These are phyloP conservation scores for Matsumyia berberina DNA, from an alignment of 2,888 invertebrate species.

Conservation along the genomic window DNA sequence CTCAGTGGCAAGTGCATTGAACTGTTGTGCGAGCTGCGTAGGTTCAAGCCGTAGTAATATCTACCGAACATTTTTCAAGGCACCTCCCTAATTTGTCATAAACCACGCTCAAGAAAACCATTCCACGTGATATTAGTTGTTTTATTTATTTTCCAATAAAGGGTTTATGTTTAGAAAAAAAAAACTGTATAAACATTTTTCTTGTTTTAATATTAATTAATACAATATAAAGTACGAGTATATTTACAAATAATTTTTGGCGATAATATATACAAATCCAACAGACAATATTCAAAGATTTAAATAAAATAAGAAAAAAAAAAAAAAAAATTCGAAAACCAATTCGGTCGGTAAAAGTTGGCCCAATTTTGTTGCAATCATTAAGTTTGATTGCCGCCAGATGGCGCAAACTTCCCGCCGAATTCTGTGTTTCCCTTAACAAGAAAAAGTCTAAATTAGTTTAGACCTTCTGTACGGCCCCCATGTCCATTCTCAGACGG, in stretches of 20 bases:
- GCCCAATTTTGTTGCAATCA: slow-evolving; percentile 47
- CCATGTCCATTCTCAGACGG: slow-evolving; percentile 79
- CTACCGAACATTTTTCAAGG: too few species aligned
- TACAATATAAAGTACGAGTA: slow-evolving; percentile 27
- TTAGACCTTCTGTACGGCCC: slow-evolving; percentile 72
- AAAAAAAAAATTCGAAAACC: slow-evolving; percentile 38
- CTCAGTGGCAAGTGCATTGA: too few species aligned
- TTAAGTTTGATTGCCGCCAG: slow-evolving; percentile 29
- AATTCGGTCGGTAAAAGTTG: slow-evolving; percentile 28
- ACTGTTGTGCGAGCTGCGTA: too few species aligned
- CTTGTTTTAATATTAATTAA: slow-evolving; percentile 45
- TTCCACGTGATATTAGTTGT: slow-evolving; percentile 17
- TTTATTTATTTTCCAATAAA: slow-evolving; percentile 48
- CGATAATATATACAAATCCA: slow-evolving; percentile 69
- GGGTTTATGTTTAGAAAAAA: slow-evolving; percentile 1
- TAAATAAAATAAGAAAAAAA: slow-evolving; percentile 24
- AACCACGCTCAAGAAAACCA: not conserved
- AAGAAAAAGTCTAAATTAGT: slow-evolving; percentile 63
- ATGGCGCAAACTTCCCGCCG: slow-evolving; percentile 26
- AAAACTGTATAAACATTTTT: slow-evolving; percentile 12
- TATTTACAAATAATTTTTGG: slow-evolving; percentile 73
- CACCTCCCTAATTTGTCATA: too few species aligned
- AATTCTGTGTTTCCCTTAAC: slow-evolving; percentile 55
- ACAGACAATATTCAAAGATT: slow-evolving; percentile 37
- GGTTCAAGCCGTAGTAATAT: too few species aligned